Evolutionary conservation across 2,888 invertebrate species (phyloP).

Genomic region (Hirudinaria manillensis): DNA sequence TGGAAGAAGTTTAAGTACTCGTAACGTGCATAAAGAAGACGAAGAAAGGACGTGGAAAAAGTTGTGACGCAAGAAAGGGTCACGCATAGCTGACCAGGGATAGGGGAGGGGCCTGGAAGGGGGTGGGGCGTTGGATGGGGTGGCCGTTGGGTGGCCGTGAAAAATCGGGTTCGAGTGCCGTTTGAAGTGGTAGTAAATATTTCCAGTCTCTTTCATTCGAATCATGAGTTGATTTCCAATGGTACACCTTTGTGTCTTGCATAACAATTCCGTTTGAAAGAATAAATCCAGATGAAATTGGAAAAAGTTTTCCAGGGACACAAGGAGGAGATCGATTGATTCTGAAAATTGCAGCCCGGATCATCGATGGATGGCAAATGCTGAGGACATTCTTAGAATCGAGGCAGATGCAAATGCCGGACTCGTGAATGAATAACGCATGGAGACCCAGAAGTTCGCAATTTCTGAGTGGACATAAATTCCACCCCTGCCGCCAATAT

Average conservation of each 20-base stretch:
- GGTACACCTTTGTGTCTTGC: neutral
- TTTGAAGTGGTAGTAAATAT: constrained; percentile 12
- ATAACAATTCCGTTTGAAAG: constrained; percentile 3
- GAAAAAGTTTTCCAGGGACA: no score
- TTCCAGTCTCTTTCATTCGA: neutral
- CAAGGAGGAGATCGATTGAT: neutral
- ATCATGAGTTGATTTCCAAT: no score
- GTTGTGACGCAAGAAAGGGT: neutral
- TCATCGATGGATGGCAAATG: neutral
- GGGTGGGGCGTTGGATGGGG: neutral
- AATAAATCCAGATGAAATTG: neutral
- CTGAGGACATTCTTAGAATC: constrained; percentile 1
- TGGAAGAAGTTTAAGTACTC: no score
- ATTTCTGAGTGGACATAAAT: no score
- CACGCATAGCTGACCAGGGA: neutral
- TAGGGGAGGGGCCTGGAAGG: neutral
- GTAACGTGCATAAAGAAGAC: no score
- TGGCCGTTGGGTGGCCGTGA: no score
- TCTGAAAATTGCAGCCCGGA: neutral
- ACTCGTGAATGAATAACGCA: no score
- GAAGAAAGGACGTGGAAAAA: no score
- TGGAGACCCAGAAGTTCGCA: no score
- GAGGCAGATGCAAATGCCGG: neutral
- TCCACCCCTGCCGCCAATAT: no score
- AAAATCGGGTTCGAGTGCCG: neutral